Evolutionary conservation across 1,140 invertebrate genomes (phyloP), one percentile per base, ranked within the genome.

Genomic region (Probaryconus sp.): DNA sequence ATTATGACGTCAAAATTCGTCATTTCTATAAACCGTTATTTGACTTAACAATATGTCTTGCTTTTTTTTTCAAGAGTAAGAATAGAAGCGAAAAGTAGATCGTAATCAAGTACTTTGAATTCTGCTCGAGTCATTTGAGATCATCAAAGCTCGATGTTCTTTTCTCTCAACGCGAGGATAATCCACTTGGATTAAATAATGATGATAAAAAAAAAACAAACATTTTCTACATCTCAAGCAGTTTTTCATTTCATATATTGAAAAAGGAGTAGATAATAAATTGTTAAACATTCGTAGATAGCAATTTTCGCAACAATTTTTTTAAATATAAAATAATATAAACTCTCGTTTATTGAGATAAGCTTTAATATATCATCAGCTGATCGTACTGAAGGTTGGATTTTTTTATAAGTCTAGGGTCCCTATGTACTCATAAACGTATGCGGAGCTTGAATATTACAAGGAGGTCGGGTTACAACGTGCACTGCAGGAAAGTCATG

Each of bases 21-120:
- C 37, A 18, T 42, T 51, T 42, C 37, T 5, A 9, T 20, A 5
- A 35, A 65, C 63, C 63, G 63, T 67, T 67, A 67, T 45, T 47
- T 48, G 13, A 48, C 43, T 67, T 43, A 31, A 56, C 50, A 55
- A 30, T 51, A 1, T 7, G 38, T 10, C 38, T 48, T 35, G 38
- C 33, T 56, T 67, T 67, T 40, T 26, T 55, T 47, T 56, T 48
- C n/a, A 13, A 5, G 28, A 0, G 14, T 31, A 33, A 18, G 20
- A 53, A 45, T 35, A 47, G 31, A 6, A 40, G 33, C 5, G 31
- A 45, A 51, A 53, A 45, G 24, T 7, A 33, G 47, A 42, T 10
- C 33, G 18, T 35, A 16, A 45, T 67, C 63, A 24, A 56, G 9
- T 17, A 16, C 13, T 45, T 56, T 37, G 50, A 31, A 67, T 56